phyloP scores from a whole-genome alignment of 2,113 vertebrate genomes.

The Ictidomys tridecemlineatus region DNA sequence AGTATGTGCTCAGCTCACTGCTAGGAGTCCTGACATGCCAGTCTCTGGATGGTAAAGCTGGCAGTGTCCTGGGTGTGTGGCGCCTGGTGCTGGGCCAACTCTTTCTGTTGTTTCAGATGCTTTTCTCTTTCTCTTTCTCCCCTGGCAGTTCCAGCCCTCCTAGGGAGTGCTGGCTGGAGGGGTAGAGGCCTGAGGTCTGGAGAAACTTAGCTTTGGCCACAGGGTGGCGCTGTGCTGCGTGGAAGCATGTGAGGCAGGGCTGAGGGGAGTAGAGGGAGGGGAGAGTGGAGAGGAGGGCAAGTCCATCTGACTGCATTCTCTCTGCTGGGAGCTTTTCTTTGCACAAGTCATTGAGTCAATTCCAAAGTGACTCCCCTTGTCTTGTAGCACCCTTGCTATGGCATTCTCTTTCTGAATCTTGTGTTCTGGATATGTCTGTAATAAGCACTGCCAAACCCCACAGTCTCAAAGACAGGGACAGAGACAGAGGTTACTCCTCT shows the following conservation, averaged over 20 bases:
- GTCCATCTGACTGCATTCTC: no score
- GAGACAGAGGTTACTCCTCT: background rate
- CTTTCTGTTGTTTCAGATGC: no score
- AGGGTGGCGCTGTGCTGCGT: background rate
- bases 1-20: background rate
- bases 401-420: background rate
- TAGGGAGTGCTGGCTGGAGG: background rate
- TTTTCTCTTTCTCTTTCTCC: background rate
- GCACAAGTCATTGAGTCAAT: background rate
- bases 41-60: background rate
- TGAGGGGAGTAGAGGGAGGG: no score
- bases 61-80: no score
- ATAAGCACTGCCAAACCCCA: background rate
- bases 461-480: background rate
- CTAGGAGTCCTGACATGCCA: no score
- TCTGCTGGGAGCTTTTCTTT: background rate
- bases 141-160: background rate
- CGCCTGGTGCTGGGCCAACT: no score
- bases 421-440: background rate
- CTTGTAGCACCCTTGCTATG: fast-evolving
- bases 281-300: no score
- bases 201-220: background rate
- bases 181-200: background rate
- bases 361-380: background rate
- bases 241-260: fast-evolving